phyloP scores from a whole-genome alignment of 2,113 vertebrate genomes.

The Connochaetes taurinus region DNA sequence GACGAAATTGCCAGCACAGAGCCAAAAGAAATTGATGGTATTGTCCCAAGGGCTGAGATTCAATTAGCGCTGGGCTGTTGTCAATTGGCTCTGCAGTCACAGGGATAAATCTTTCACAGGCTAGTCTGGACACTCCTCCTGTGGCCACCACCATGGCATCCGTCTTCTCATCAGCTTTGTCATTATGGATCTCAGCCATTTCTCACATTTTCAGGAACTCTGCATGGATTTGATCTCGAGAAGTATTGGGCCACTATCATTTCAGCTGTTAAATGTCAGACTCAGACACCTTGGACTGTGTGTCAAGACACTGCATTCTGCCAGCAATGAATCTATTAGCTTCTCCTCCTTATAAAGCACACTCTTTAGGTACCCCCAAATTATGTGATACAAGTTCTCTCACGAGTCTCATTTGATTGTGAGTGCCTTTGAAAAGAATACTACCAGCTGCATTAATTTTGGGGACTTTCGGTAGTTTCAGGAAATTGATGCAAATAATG shows the following conservation, averaged over 20 bases:
- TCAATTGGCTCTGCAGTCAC: conserved; percentile 30
- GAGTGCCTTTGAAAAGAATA: conserved; percentile 34
- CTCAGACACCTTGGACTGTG: conserved; percentile 76
- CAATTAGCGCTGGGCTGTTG: conserved; percentile 57
- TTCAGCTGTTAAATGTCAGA: conserved; percentile 84
- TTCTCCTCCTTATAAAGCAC: conserved; percentile 17
- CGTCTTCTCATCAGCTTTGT: conserved; percentile 75
- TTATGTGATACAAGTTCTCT: conserved; percentile 5
- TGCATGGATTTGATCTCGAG: conserved; percentile 72
- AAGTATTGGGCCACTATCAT: conserved; percentile 79
- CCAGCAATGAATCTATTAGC: conserved; percentile 69
- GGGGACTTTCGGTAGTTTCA: conserved; percentile 42
- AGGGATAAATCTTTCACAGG: conserved; percentile 41
- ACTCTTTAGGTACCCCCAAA: conserved; percentile 4
- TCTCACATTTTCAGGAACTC: conserved; percentile 76
- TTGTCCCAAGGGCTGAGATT: conserved; percentile 52
- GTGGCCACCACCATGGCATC: conserved; percentile 33
- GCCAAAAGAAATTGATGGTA: not conserved
- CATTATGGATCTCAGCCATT: conserved; percentile 72
- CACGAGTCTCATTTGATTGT: conserved; percentile 31
- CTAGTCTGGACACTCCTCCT: conserved; percentile 47
- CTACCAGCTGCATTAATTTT: not conserved
- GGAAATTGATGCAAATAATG: conserved; percentile 43
- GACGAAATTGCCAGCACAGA: not conserved
- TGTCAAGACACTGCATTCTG: conserved; percentile 69